Percentiles rank a stretch among this genome's conserved stretches.
phyloP scores from a whole-genome alignment of 2,113 vertebrate genomes.

The Stictonetta naevosa region DNA sequence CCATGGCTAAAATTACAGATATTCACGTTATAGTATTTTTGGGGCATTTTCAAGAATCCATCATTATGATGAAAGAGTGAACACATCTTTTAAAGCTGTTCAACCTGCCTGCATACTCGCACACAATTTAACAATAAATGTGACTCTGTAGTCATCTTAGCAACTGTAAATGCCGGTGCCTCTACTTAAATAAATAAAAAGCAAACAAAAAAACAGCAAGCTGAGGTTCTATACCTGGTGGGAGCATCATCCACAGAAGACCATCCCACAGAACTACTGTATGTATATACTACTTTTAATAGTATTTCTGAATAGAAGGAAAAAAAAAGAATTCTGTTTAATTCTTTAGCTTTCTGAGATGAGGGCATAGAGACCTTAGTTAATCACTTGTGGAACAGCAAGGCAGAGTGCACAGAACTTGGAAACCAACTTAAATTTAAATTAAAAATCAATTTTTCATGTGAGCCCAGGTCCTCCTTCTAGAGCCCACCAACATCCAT shows the following conservation, averaged over 20 bases:
- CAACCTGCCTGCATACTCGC: not conserved
- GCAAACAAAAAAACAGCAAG: not conserved
- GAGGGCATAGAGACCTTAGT: not conserved
- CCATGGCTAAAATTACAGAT: not conserved
- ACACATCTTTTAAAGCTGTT: not conserved
- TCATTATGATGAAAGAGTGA: not conserved
- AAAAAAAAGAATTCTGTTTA: not conserved
- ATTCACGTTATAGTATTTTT: not conserved
- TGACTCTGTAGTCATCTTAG: not conserved
- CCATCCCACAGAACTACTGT: not conserved
- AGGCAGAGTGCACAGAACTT: not conserved
- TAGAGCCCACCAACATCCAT: not conserved
- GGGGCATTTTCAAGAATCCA: not conserved
- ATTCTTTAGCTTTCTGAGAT: not conserved
- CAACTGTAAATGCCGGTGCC: not conserved
- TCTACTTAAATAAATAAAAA: not conserved
- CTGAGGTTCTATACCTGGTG: not conserved
- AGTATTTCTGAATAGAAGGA: not conserved
- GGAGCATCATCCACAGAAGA: not conserved
- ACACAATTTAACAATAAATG: not conserved
- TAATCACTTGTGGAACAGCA: not conserved
- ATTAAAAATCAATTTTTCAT: not conserved
- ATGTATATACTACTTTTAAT: not conserved
- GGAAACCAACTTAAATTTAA: not conserved
- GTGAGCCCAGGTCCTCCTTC: not conserved